A percentile compares a stretch with the other conserved stretches of the same genome.
Conservation (phyloP, 30 jellyfish, hydroid and myxozoan genomes). For the Aurelia sp. region DNA sequence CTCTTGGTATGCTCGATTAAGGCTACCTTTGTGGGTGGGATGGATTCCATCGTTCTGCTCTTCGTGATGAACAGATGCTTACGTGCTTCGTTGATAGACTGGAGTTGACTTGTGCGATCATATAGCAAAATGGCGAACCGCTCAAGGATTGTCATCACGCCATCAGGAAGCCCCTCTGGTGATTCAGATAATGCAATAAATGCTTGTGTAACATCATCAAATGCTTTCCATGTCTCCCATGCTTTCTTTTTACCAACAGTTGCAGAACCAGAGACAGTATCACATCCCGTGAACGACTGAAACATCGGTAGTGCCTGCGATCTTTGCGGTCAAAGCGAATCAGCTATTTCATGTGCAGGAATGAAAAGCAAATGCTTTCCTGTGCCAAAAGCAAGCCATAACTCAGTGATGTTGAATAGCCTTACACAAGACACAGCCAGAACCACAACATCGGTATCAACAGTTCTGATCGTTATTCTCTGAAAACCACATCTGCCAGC, state of each 20-base stretch:
- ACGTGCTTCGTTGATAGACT: conserved; percentile 9
- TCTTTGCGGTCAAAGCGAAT: conserved; percentile 27
- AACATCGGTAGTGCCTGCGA: conserved; percentile 50
- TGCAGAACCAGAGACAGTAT: too few species aligned
- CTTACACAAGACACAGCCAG: conserved; percentile 34
- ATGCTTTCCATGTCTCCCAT: conserved; percentile 43
- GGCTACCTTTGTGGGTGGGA: conserved; percentile 42
- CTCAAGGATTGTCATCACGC: conserved; percentile 44
- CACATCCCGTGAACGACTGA: conserved; percentile 25
- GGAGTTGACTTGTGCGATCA: conserved; percentile 27
- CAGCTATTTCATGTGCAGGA: conserved; percentile 45
- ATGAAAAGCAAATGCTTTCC: conserved; percentile 28
- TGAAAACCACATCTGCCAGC: conserved; percentile 7
- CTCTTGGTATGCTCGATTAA: conserved; percentile 18
- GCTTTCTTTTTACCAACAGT: conserved; percentile 27
- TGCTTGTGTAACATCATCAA: conserved; percentile 20
- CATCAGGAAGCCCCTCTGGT: conserved; percentile 27
- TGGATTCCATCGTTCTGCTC: conserved; percentile 9
- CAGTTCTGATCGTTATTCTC: conserved; percentile 21
- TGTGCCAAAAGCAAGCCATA: conserved; percentile 48
- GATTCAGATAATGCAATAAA: conserved; percentile 15
- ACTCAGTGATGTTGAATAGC: conserved; percentile 10
- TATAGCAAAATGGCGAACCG: conserved; percentile 28
- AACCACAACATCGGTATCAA: conserved; percentile 1
- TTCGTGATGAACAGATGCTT: conserved; percentile 32